These are phyloP conservation scores for Tyrophagus putrescentiae DNA, from an alignment of 1,140 invertebrate species.

Conservation along the genomic window DNA sequence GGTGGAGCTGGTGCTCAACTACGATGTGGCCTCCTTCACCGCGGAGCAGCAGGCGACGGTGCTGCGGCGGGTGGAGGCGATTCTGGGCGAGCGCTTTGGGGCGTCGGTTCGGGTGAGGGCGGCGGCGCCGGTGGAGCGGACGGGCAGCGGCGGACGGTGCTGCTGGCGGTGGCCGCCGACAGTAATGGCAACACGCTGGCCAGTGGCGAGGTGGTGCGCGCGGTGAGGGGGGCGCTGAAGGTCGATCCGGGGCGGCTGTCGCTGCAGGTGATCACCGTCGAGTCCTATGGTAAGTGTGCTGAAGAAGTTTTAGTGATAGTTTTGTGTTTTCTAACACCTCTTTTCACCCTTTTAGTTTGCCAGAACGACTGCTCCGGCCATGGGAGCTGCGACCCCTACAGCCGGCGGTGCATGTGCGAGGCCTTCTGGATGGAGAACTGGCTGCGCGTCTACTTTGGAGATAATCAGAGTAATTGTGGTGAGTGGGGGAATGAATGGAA, in stretches of 20 bases:
- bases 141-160: not conserved
- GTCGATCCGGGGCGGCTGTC: slow-evolving; percentile 56
- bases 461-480: slow-evolving; percentile 59
- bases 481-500: slow-evolving; percentile 32
- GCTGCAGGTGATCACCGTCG: slow-evolving; percentile 52
- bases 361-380: slow-evolving; percentile 86
- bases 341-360: slow-evolving; percentile 42
- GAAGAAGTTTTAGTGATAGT: slow-evolving; percentile 35
- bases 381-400: slow-evolving; percentile 67
- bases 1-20: slow-evolving; percentile 59
- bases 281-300: slow-evolving; percentile 43
- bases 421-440: slow-evolving; percentile 87
- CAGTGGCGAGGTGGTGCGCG: not conserved
- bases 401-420: slow-evolving; percentile 71
- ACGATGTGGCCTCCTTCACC: slow-evolving; percentile 45
- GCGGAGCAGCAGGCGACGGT: slow-evolving; percentile 51
- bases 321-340: slow-evolving; percentile 8
- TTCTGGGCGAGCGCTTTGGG: slow-evolving; percentile 42
- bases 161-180: not conserved
- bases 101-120: not conserved
- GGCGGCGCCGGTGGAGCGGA: not conserved
- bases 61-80: slow-evolving; percentile 42
- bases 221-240: slow-evolving; percentile 42
- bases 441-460: slow-evolving; percentile 43
- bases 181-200: not conserved